Evolutionary conservation across 92 coral and sea anemone genomes (phyloP).

Genomic region (Epizoanthus illoricatus): DNA sequence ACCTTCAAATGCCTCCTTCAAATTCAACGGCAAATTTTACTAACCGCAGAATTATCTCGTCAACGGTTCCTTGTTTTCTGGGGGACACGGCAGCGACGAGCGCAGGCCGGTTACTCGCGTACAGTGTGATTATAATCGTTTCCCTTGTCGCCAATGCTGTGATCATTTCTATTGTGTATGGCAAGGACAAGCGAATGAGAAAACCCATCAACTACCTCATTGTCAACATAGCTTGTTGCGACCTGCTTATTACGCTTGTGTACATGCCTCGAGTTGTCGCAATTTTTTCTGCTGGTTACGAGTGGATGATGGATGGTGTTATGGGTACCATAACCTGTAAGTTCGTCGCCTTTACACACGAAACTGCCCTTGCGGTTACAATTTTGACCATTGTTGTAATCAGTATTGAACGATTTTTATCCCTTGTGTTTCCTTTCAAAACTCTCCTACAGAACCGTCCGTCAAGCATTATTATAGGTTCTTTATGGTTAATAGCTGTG

Average conservation of each 20-base stretch:
- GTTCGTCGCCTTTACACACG: slow-evolving; percentile 47
- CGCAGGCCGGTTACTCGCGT: slow-evolving; percentile 40
- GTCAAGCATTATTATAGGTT: slow-evolving; percentile 31
- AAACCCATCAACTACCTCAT: slow-evolving; percentile 63
- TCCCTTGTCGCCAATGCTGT: slow-evolving; percentile 58
- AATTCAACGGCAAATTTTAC: slow-evolving; percentile 23
- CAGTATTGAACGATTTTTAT: slow-evolving; percentile 67
- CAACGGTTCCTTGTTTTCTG: slow-evolving; percentile 36
- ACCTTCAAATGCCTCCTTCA: background rate
- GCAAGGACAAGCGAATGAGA: slow-evolving; percentile 42
- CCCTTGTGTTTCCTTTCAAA: slow-evolving; percentile 59
- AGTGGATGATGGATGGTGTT: slow-evolving; percentile 54
- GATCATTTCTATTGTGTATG: slow-evolving; percentile 46
- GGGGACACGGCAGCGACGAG: slow-evolving; percentile 4
- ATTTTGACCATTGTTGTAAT: slow-evolving; percentile 64
- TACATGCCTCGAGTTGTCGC: slow-evolving; percentile 73
- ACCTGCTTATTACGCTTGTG: slow-evolving; percentile 50
- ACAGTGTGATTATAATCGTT: slow-evolving; percentile 47
- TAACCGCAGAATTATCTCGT: slow-evolving; percentile 8
- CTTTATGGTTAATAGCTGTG: slow-evolving; percentile 52
- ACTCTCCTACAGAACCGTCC: slow-evolving; percentile 32
- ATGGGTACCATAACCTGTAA: slow-evolving; percentile 49
- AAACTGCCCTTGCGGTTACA: slow-evolving; percentile 47
- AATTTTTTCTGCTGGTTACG: slow-evolving; percentile 51
- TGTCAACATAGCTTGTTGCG: slow-evolving; percentile 64